Percentiles rank a stretch among this genome's conserved stretches.
phyloP scores from a whole-genome alignment of 2,888 invertebrate species.

The Aromia moschata region DNA sequence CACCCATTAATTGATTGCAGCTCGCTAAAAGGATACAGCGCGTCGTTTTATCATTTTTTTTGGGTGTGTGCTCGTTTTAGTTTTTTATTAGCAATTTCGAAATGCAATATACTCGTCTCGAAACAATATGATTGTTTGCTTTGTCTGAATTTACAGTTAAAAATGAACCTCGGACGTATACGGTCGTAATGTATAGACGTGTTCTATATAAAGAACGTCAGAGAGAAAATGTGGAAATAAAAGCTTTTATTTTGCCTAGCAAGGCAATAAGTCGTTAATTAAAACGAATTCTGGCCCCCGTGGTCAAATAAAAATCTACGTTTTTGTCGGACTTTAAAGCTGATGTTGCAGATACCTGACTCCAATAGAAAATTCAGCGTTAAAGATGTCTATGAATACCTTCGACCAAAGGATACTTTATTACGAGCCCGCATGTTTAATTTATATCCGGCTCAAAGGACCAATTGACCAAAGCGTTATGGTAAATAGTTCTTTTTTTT shows the following conservation, averaged over 20 bases:
- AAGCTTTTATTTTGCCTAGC: neutral
- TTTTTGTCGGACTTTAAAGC: no score
- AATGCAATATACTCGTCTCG: neutral
- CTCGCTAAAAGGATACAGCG: slow-evolving; percentile 7
- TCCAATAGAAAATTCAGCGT: no score
- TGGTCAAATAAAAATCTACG: slow-evolving; percentile 4
- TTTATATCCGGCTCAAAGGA: no score
- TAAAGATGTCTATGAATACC: no score
- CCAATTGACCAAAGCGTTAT: no score
- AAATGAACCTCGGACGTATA: slow-evolving; percentile 3
- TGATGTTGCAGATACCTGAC: no score
- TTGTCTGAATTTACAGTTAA: neutral
- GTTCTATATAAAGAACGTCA: neutral
- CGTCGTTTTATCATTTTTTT: slow-evolving; percentile 2
- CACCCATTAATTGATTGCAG: slow-evolving; percentile 11
- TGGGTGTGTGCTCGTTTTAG: slow-evolving; percentile 1
- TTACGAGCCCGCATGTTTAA: no score
- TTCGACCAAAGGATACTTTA: no score
- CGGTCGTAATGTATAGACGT: neutral
- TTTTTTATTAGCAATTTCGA: neutral
- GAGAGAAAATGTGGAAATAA: neutral
- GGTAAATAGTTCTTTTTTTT: no score
- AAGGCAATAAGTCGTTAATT: neutral
- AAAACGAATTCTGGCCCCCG: neutral
- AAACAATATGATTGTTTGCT: neutral